These are phyloP conservation scores for Aradus depressus DNA, from an alignment of 2,888 invertebrate species.

Conservation along the genomic window DNA sequence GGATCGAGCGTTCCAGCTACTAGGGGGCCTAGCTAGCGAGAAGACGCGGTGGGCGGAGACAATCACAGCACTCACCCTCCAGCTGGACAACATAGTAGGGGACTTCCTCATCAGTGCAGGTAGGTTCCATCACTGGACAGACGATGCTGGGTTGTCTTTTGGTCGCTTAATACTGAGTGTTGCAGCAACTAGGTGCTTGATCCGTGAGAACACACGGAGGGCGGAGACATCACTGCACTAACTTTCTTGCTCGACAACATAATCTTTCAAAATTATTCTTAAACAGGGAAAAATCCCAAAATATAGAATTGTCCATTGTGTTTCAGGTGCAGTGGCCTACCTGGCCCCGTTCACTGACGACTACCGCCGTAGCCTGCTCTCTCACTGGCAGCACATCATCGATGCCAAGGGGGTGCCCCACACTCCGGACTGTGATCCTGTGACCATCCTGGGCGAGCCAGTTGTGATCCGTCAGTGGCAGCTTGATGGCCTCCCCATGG, in stretches of 20 bases:
- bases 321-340: constrained; percentile 61
- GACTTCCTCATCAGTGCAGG: background rate
- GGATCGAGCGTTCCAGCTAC: background rate
- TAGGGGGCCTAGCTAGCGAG: background rate
- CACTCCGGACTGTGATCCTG: constrained; percentile 53
- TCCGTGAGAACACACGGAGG: too few species aligned
- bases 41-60: background rate
- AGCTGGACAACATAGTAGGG: background rate
- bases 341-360: constrained; percentile 64
- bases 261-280: too few species aligned
- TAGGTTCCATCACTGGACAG: too few species aligned
- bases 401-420: constrained; percentile 49
- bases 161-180: too few species aligned
- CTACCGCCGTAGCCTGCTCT: constrained; percentile 47
- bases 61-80: background rate
- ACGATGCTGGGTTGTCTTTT: too few species aligned
- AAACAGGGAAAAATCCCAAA: too few species aligned
- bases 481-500: constrained; percentile 72
- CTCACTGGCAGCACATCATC: constrained; percentile 46
- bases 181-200: too few species aligned
- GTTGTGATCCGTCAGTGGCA: constrained; percentile 72
- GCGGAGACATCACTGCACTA: too few species aligned
- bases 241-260: too few species aligned
- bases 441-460: constrained; percentile 59
- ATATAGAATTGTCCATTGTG: background rate